Base-by-base conservation (phyloP, 2,888 invertebrate genomes). In the Nasonia oneida region DNA sequence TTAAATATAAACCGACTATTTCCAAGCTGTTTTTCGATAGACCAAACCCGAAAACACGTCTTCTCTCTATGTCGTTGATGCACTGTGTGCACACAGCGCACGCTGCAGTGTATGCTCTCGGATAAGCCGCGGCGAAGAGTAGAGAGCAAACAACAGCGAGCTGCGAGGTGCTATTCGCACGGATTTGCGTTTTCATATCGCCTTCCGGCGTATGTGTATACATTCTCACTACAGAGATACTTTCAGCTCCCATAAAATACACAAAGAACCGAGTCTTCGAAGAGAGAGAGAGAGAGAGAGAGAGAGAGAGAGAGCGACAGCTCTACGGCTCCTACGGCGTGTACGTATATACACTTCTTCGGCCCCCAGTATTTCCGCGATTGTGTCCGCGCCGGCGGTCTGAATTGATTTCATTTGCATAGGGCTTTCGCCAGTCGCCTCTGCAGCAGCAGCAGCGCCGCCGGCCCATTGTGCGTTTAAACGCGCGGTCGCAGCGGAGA, bases 321-420 rank as follows among this genome's bases (percentile, higher is more conserved):
- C 33, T 3, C 10, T n/a, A 15, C 53, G 5, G 57, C 57, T n/a
- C 57, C n/a, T 57, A 0, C 3, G 0, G 57, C 57, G n/a, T 57
- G n/a, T 18, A 29, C 29, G 29, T 29, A 14, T 57, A 18, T 37
- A 14, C n/a, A 18, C n/a, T 57, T n/a, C 57, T 23, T n/a, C 47
- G 18, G 47, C 42, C 57, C 39, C 53, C 50, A 29, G 53, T 79
- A 70, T 79, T 83, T 82, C 79, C 75, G 79, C 75, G 79, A 82
- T 79, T 86, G 83, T 79, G 50, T 61, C 67, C 39, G 47, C 12
- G 50, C 29, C 23, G 50, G n/a, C 74, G 23, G 29, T 33, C 42
- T 64, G 83, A 86, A 84, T 84, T 84, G 78, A 84, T 84, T 86
- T 81, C 75, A 84, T 84, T 83, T 86, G 73, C 86, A 86, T 84